Conservation (phyloP, 2,113 vertebrate species). For the Nibea albiflora region DNA sequence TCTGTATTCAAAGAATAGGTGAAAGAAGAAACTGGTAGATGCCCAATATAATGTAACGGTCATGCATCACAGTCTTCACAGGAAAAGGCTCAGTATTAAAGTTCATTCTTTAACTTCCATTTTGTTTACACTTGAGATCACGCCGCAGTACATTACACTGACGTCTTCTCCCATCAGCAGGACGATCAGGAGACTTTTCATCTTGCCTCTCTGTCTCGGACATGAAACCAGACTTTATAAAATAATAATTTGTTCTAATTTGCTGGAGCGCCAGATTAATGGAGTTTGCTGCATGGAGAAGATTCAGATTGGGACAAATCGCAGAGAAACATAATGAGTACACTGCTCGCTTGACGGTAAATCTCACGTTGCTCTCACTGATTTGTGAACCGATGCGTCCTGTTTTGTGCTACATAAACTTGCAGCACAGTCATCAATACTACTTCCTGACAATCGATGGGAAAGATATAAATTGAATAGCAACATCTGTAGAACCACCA, state of each 20-base stretch:
- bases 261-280: background rate
- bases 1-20: slow-evolving; percentile 21
- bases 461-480: background rate
- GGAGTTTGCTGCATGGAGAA: background rate
- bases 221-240: background rate
- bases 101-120: background rate
- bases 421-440: background rate
- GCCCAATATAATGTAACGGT: slow-evolving; percentile 27
- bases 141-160: background rate
- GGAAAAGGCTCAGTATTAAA: background rate
- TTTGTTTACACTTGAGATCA: slow-evolving; percentile 17
- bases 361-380: background rate
- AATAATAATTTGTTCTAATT: slow-evolving; percentile 11
- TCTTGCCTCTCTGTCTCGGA: background rate
- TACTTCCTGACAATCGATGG: background rate
- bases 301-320: background rate
- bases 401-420: background rate
- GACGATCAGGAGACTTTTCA: background rate
- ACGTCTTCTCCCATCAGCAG: slow-evolving; percentile 6
- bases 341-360: background rate
- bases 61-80: slow-evolving; percentile 1
- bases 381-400: background rate
- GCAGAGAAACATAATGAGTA: background rate
- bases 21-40: slow-evolving; percentile 34
- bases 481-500: background rate